These are phyloP conservation scores for Drosophila rhopaloa DNA, from an alignment of 1,140 invertebrate species.

Conservation along the genomic window DNA sequence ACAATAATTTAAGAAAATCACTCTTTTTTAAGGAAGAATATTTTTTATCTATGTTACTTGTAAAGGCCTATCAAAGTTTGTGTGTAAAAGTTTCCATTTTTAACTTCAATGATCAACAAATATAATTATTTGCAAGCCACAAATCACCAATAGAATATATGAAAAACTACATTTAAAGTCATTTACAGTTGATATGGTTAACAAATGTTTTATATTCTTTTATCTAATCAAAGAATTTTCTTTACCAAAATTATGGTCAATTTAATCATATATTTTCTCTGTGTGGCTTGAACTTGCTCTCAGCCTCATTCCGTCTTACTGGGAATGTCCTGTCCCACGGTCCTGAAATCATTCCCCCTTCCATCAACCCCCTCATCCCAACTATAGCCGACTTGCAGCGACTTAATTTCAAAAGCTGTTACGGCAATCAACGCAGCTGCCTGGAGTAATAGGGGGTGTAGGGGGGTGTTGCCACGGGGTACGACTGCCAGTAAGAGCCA, in stretches of 20 bases:
- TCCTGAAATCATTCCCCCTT: conserved; percentile 10
- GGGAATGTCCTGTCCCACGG: conserved; percentile 26
- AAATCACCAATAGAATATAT: too few species aligned
- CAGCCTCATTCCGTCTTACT: conserved; percentile 34
- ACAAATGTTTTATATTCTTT: too few species aligned
- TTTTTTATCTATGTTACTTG: too few species aligned
- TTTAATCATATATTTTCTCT: conserved; percentile 1
- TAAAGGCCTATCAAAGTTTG: too few species aligned
- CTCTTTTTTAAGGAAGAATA: too few species aligned
- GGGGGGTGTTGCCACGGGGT: not conserved
- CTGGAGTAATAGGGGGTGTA: conserved; percentile 16
- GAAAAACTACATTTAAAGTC: too few species aligned
- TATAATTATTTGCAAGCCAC: too few species aligned
- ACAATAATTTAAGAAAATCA: too few species aligned
- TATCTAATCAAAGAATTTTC: too few species aligned
- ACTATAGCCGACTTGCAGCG: conserved; percentile 53
- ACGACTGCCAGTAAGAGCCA: conserved; percentile 24
- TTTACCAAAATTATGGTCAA: not conserved
- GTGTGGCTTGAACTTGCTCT: conserved; percentile 14
- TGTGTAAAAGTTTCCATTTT: too few species aligned
- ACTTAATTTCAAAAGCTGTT: conserved; percentile 82
- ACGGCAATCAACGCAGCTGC: conserved; percentile 76
- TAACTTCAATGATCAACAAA: too few species aligned
- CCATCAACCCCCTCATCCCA: not conserved
- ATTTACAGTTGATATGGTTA: too few species aligned